These are phyloP conservation scores for Gibbula magus DNA, from an alignment of 2,888 invertebrate genomes.

Conservation along the genomic window DNA sequence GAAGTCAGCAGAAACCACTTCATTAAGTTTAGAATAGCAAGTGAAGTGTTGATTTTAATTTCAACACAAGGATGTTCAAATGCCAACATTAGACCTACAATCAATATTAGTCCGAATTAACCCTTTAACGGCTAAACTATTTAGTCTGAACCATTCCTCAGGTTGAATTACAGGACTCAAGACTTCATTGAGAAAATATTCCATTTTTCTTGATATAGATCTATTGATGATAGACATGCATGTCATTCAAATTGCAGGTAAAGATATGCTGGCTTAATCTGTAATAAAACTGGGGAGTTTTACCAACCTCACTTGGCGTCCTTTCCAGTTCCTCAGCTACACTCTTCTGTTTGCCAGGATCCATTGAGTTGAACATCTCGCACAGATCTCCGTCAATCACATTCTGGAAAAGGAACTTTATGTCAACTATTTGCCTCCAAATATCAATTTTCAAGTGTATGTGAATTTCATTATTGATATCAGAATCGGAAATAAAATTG, in stretches of 20 bases:
- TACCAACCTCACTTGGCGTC: slow-evolving; percentile 89
- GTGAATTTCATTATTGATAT: too few species aligned
- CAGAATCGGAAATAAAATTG: too few species aligned
- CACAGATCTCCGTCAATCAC: slow-evolving; percentile 99
- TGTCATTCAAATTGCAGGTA: neutral
- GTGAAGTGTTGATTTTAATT: too few species aligned
- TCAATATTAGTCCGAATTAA: too few species aligned
- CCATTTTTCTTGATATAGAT: neutral
- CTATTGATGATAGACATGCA: neutral
- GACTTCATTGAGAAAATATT: neutral
- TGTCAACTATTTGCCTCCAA: too few species aligned
- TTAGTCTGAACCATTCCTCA: neutral
- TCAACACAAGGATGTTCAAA: too few species aligned
- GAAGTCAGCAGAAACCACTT: too few species aligned
- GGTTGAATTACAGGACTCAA: neutral
- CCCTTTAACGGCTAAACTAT: neutral
- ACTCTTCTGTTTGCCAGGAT: slow-evolving; percentile 93
- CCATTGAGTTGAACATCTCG: slow-evolving; percentile 98
- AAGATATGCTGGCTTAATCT: neutral
- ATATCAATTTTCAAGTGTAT: too few species aligned
- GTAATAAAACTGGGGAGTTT: neutral
- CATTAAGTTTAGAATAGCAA: too few species aligned
- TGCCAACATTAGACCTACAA: too few species aligned
- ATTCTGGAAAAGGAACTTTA: slow-evolving; percentile 80
- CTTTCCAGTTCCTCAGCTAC: slow-evolving; percentile 96